phyloP scores from a whole-genome alignment of 92 coral and sea anemone species.

The Siderastrea siderea region DNA sequence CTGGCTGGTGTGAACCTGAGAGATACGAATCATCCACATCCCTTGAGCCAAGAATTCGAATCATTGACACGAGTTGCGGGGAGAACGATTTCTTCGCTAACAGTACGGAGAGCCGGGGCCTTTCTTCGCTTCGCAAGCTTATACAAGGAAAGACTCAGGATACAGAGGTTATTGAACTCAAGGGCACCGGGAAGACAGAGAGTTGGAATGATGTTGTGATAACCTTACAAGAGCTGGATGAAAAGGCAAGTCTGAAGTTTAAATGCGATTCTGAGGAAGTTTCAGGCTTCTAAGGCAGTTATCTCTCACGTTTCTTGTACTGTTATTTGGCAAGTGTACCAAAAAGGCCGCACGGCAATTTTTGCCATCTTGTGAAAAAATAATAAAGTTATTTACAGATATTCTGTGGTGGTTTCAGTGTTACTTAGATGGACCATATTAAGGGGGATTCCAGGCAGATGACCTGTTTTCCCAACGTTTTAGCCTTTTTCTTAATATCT shows the following conservation, averaged over 20 bases:
- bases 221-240: neutral
- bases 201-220: neutral
- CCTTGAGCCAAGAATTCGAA: constrained; percentile 30
- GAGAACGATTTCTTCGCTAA: neutral
- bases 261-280: constrained; percentile 2
- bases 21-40: neutral
- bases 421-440: no score
- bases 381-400: no score
- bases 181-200: neutral
- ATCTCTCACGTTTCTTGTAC: neutral
- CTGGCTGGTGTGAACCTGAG: constrained; percentile 16
- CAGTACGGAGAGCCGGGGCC: constrained; percentile 1
- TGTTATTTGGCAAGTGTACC: neutral
- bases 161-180: neutral
- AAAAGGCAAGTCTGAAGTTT: neutral
- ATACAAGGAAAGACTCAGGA: neutral
- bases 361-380: no score
- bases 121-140: constrained; percentile 7
- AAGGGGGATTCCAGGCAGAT: no score
- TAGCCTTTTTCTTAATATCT: no score
- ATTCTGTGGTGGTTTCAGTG: no score
- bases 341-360: no score
- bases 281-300: neutral
- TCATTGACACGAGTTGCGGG: constrained; percentile 1
- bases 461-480: no score